A percentile compares a stretch with the other conserved stretches of the same genome.
These are phyloP conservation scores for Centruroides sculpturatus DNA, from an alignment of 1,140 invertebrate species.

Conservation along the genomic window DNA sequence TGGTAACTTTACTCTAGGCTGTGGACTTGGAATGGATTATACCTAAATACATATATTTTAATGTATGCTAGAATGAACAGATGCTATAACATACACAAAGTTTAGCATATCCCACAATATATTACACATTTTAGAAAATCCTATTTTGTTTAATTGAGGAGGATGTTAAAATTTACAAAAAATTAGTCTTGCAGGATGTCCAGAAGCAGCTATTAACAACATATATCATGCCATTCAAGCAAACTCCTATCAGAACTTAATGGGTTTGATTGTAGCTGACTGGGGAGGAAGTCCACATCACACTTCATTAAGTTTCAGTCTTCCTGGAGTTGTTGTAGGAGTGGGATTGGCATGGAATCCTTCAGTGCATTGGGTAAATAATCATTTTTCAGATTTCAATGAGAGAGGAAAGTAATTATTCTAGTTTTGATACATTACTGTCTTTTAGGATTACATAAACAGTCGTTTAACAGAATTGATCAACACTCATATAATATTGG, in stretches of 20 bases:
- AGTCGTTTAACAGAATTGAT: slow-evolving; percentile 39
- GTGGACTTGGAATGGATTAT: no score
- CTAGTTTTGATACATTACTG: slow-evolving; percentile 4
- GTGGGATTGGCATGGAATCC: slow-evolving; percentile 49
- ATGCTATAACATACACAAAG: no score
- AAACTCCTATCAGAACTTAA: slow-evolving; percentile 36
- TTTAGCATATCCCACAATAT: not conserved
- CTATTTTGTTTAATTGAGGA: not conserved
- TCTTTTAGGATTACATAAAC: slow-evolving; percentile 36
- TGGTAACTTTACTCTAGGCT: no score
- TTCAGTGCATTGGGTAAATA: slow-evolving; percentile 35
- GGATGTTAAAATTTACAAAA: not conserved
- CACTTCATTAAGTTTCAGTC: slow-evolving; percentile 45
- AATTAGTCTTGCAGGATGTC: slow-evolving; percentile 44
- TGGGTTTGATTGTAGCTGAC: slow-evolving; percentile 45
- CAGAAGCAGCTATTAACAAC: slow-evolving; percentile 45
- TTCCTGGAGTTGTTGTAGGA: slow-evolving; percentile 47
- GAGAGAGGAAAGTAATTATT: not conserved
- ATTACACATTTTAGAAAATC: not conserved
- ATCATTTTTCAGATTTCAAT: not conserved
- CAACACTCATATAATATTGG: slow-evolving; percentile 43
- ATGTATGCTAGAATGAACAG: no score
- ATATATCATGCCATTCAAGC: slow-evolving; percentile 43
- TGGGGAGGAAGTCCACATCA: slow-evolving; percentile 50
- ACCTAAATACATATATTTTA: no score